Conservation (phyloP, 2,797 vertebrate species). For the Falco berigora region DNA sequence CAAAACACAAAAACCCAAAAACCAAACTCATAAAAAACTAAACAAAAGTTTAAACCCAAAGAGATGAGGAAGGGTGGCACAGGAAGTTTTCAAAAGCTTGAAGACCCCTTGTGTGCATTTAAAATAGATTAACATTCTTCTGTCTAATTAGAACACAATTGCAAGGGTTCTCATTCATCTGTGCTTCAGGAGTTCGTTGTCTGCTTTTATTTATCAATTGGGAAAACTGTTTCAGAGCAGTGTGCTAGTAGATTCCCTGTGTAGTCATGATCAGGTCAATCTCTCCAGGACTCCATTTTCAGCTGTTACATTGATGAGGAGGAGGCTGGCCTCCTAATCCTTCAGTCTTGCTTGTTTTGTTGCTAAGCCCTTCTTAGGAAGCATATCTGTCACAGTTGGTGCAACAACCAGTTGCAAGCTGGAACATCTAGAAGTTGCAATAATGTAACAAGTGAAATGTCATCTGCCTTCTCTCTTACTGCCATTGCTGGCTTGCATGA, state of each 20-base stretch:
- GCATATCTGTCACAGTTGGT: not conserved
- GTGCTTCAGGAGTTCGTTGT: not conserved
- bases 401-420: not conserved
- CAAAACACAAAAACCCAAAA: not conserved
- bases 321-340: not conserved
- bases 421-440: not conserved
- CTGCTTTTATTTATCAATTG: not conserved
- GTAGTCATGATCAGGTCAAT: not conserved
- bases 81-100: constrained; percentile 11
- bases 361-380: not conserved
- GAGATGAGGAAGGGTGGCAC: not conserved
- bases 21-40: not conserved
- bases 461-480: not conserved
- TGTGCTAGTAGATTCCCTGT: not conserved
- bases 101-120: not conserved
- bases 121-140: not conserved
- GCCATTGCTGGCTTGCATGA: not conserved
- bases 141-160: constrained; percentile 18
- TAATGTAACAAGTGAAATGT: not conserved
- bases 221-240: not conserved
- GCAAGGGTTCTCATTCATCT: not conserved
- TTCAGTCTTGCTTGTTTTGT: not conserved
- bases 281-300: not conserved
- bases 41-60: not conserved
- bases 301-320: not conserved